Percentiles rank a stretch among this genome's conserved stretches.
These are phyloP conservation scores for Prionailurus viverrinus DNA, from an alignment of 2,113 vertebrate genomes.

Conservation along the genomic window DNA sequence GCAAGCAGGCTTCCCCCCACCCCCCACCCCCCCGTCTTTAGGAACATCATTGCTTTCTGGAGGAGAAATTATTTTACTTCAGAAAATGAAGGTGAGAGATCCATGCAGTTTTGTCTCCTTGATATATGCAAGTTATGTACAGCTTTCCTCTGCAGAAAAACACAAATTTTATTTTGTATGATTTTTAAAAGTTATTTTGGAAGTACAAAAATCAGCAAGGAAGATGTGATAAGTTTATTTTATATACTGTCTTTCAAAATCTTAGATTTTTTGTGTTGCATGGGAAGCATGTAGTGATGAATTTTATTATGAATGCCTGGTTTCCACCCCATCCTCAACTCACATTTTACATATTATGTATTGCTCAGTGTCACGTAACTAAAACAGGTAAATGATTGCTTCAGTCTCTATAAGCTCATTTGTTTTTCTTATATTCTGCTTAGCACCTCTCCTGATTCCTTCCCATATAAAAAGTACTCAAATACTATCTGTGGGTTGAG, in stretches of 20 bases:
- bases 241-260: neutral
- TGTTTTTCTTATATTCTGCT: neutral
- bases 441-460: neutral
- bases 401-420: slow-evolving; percentile 24
- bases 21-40: neutral
- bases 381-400: neutral
- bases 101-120: neutral
- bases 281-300: neutral
- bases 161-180: slow-evolving; percentile 33
- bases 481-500: neutral
- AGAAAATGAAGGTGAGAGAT: neutral
- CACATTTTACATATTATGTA: neutral
- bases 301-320: slow-evolving; percentile 8
- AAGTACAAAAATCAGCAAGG: neutral
- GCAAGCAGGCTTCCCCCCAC: neutral
- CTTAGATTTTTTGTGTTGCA: neutral
- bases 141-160: slow-evolving; percentile 21
- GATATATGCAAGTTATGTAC: neutral
- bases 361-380: slow-evolving; percentile 42
- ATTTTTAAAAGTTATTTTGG: slow-evolving; percentile 39
- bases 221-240: slow-evolving; percentile 22
- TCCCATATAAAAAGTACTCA: neutral
- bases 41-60: slow-evolving; percentile 27
- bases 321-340: neutral
- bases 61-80: slow-evolving; percentile 40